Base-by-base conservation (phyloP, 53 echinoderm and acorn worm genomes). In the Arbacia lixula region DNA sequence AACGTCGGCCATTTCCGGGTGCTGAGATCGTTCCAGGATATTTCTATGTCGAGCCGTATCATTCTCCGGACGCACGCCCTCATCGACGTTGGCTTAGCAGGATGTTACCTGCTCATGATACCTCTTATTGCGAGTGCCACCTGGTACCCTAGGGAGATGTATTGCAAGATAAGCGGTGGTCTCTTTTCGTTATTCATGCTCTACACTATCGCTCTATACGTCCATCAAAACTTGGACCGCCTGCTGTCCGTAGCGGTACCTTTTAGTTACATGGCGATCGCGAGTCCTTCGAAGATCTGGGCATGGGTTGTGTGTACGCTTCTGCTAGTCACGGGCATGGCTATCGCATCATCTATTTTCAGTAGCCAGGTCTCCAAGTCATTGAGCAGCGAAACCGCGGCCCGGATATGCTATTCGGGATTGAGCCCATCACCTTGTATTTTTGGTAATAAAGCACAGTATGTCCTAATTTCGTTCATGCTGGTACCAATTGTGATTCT, bases 161-260 rank as follows among this genome's bases (percentile, higher is more conserved):
- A 42, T 11, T 69, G 69, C 41, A 26, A n/a, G 26, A 26, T 68
- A 69, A 42, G 69, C 69, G 43, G 69, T 26, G 42, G 46, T 33
- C 16, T 69, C 22, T 20, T 42, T 0, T 28, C 43, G n/a, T 25
- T 42, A 16, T 26, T 26, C 28, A n/a, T 28, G 1, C 5, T 24
- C 26, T 69, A 28, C 26, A 25, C 42, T 6, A 14, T 69, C 24
- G 11, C 27, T 9, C 69, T 69, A 16, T 27, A 69, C 29, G 27
- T 29, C 42, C 43, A 27, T 14, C 69, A 69, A 12, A 41, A 69
- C 43, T 42, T 69, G 3, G 28, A 69, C 43, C 69, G 69, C 10
- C 42, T 69, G 0, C 14, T 69, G 6, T 69, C 69, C 25, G 36
- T 69, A 27, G 43, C 27, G 27, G 43, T 69, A 25, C 69, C 69